phyloP scores from a whole-genome alignment of 1,140 invertebrate species.

The Drosophila tropicalis region DNA sequence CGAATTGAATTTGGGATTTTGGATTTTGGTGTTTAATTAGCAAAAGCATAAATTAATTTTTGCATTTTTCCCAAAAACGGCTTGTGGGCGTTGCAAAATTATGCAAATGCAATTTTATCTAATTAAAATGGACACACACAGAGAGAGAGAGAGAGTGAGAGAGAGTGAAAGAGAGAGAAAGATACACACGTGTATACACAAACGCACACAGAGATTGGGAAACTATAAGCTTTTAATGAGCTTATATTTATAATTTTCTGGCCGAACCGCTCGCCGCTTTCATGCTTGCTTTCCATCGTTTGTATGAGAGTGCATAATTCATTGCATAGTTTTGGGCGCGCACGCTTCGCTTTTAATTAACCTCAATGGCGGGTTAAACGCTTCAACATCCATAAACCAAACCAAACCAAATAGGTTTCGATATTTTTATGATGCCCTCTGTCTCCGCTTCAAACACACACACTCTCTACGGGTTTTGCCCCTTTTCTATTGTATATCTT shows the following conservation, averaged over 20 bases:
- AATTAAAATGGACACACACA: slow-evolving; percentile 65
- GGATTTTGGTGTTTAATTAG: slow-evolving; percentile 67
- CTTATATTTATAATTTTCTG: slow-evolving; percentile 71
- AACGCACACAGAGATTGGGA: slow-evolving; percentile 19
- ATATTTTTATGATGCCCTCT: slow-evolving; percentile 14
- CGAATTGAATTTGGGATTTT: slow-evolving; percentile 52
- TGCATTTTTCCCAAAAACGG: slow-evolving; percentile 32
- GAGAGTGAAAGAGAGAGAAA: no score
- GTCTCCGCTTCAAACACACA: no score
- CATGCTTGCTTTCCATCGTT: background rate
- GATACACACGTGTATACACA: background rate
- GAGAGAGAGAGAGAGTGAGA: background rate
- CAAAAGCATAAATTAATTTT: slow-evolving; percentile 64
- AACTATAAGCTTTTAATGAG: slow-evolving; percentile 69
- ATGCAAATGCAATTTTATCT: slow-evolving; percentile 76
- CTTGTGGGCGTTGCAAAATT: slow-evolving; percentile 67
- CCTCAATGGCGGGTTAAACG: slow-evolving; percentile 62
- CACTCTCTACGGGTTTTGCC: background rate
- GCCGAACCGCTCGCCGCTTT: slow-evolving; percentile 26
- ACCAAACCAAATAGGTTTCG: slow-evolving; percentile 19
- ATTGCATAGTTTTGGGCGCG: slow-evolving; percentile 45
- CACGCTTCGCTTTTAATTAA: slow-evolving; percentile 65
- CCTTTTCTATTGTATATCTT: background rate
- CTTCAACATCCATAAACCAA: slow-evolving; percentile 30
- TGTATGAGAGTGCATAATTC: slow-evolving; percentile 45